Evolutionary conservation across 1,140 invertebrate genomes (phyloP), one percentile per base, ranked within the genome.

Genomic region (Trichonephila clavata): DNA sequence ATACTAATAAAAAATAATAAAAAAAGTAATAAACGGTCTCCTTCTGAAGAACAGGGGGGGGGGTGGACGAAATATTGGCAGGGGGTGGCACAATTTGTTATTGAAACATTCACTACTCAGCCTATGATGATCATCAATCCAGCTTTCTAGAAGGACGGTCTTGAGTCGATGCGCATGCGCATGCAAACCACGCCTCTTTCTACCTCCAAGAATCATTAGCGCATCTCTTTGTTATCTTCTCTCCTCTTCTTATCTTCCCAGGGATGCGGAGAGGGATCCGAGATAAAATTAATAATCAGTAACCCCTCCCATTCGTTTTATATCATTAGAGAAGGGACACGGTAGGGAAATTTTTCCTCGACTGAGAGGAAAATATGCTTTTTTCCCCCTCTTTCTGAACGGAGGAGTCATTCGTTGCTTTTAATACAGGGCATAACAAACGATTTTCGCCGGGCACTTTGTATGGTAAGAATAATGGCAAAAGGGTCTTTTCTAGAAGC

Each of bases 211-310:
- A 93, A 93, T 93, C 92, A 93, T 93, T 93, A 93, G 92, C 86
- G 86, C 92, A 93, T 93, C 86, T 93, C 86, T 92, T 92, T 92
- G 91, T 92, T 92, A 92, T 92, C 92, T 93, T 86, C 57, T 50
- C 92, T 93, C 92, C n/a, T 60, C 84, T 20, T 88, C 65, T 71
- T 87, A 80, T 93, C 71, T 93, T 86, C 68, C 59, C 18, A 10
- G 84, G 71, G 60, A 88, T 90, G 65, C 32, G 59, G 57, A 32
- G 90, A 57, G 50, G 27, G 68, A 27, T 50, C 27, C 20, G 86
- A 93, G 92, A 93, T 93, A 93, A 93, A 93, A 93, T 93, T 93
- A 93, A 93, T 93, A 93, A 93, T 93, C 92, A 93, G 84, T 39
- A 63, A 61, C 84, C 84, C 86, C 92, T 61, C 92, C 92, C 92